Evolutionary conservation across 2,888 invertebrate species (phyloP), one percentile per base, ranked within the genome.

Genomic region (Lordiphosa fenestrarum): DNA sequence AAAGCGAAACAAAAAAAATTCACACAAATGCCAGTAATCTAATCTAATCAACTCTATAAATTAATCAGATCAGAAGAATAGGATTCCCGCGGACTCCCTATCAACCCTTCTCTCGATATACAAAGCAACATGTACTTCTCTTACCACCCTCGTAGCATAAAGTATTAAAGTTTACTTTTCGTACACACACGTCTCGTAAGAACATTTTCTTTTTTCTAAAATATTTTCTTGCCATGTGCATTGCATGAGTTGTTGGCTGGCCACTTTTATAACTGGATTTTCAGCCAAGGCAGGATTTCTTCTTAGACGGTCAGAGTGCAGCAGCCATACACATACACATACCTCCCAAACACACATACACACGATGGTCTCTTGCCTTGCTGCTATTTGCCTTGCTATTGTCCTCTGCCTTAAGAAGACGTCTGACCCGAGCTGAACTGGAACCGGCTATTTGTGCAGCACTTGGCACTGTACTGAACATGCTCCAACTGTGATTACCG

Each of bases 131-230:
- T 19, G 19, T 19, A 19, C 23, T 25, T 6, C 23, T 25, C 23
- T 25, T 2, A 6, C 68, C 67, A 69, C 82, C 68, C 71, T 69
- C 78, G 76, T 70, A 68, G 67, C 68, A 78, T 86, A 86, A 84
- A 84, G 86, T 84, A 86, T 86, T 86, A 82, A 85, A 84, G 85
- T 70, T 82, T 69, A 85, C 71, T 80, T 83, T 70, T 76, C 73
- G 62, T 64, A 63, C 71, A 74, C 59, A 58, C 56, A 65, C 55
- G 52, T 39, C 66, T 60, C 46, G 35, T 47, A 53, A 40, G 33
- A 44, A 12, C 25, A 23, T 40, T 47, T 51, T 42, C 13, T 46
- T 51, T 60, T 42, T 15, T 39, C 13, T 39, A 13, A 19, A 39
- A 39, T 39, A 60, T 58, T 58, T 61, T 66, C 63, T 37, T 54